Percentiles rank a stretch among this genome's conserved stretches.
These are phyloP conservation scores for Stenodema calcarata DNA, from an alignment of 2,888 invertebrate genomes.

Conservation along the genomic window DNA sequence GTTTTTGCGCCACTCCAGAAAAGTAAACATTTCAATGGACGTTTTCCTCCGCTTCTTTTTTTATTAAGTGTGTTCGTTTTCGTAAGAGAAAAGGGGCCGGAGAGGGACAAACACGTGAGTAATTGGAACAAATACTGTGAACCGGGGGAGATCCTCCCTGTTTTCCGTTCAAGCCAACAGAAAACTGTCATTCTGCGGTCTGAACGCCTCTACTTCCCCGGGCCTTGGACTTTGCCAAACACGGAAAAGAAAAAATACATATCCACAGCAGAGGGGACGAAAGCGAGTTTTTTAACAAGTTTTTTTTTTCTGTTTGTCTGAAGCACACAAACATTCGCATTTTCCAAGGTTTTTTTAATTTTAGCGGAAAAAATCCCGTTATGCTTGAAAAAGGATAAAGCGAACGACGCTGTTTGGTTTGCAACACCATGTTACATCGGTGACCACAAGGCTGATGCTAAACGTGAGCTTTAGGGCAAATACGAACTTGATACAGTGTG, in stretches of 20 bases:
- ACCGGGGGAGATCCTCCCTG: neutral
- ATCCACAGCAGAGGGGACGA: neutral
- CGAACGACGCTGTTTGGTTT: conserved; percentile 20
- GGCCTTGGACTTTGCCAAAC: conserved; percentile 28
- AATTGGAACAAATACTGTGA: conserved; percentile 47
- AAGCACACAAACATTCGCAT: conserved; percentile 10
- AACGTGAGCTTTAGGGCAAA: conserved; percentile 40
- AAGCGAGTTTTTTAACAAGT: conserved; percentile 5
- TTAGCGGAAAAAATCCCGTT: neutral
- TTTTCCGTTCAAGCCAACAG: neutral
- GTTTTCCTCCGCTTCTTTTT: conserved; percentile 10
- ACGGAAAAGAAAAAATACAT: neutral
- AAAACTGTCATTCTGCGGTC: conserved; percentile 11
- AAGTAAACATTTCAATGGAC: neutral
- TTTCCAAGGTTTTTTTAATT: neutral
- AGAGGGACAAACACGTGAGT: conserved; percentile 33
- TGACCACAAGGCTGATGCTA: neutral
- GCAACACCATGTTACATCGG: conserved; percentile 9
- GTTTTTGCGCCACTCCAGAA: neutral
- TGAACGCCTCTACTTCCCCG: conserved; percentile 21
- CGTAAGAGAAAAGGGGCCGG: neutral
- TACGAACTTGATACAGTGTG: conserved; percentile 20
- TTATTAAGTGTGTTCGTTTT: conserved; percentile 7
- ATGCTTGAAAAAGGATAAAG: neutral
- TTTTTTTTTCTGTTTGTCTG: conserved; percentile 20